These are phyloP conservation scores for Lasioglossum villosulum DNA, from an alignment of 2,888 invertebrate species.

Conservation along the genomic window DNA sequence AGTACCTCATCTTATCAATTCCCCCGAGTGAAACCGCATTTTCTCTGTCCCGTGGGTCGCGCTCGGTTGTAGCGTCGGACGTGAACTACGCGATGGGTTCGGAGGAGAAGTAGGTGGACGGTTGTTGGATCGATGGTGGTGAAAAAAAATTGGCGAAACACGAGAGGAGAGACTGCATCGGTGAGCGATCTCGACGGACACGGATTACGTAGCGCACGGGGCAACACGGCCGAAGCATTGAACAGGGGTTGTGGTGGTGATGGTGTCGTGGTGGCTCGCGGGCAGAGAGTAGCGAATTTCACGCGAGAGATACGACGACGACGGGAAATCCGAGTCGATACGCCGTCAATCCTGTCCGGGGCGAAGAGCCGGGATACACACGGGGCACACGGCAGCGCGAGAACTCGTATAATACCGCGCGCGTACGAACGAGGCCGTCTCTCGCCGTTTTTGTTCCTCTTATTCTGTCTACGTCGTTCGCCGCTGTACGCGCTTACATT, in stretches of 20 bases:
- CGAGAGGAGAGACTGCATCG: slow-evolving; percentile 8
- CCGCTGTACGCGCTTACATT: slow-evolving; percentile 64
- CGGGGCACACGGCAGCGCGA: slow-evolving; percentile 31
- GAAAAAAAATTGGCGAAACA: neutral
- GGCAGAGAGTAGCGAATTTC: slow-evolving; percentile 41
- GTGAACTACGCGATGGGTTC: neutral
- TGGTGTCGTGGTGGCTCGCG: neutral
- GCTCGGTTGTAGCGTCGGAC: neutral
- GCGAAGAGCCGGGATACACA: slow-evolving; percentile 33
- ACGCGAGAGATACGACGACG: slow-evolving; percentile 50
- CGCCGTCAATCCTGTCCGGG: slow-evolving; percentile 55
- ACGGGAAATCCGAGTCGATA: slow-evolving; percentile 64
- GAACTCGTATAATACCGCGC: slow-evolving; percentile 64
- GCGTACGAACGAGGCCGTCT: slow-evolving; percentile 60
- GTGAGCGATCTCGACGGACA: slow-evolving; percentile 33
- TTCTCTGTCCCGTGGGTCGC: neutral
- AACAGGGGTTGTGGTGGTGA: neutral
- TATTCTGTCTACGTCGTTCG: slow-evolving; percentile 70
- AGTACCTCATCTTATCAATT: neutral
- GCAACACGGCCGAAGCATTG: neutral
- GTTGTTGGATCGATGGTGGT: neutral
- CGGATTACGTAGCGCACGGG: neutral
- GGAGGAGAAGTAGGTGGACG: neutral
- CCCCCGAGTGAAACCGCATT: neutral
- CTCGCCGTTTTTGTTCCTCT: slow-evolving; percentile 64